phyloP scores from a whole-genome alignment of 2,888 invertebrate species.

The Cataglyphis cursor region DNA sequence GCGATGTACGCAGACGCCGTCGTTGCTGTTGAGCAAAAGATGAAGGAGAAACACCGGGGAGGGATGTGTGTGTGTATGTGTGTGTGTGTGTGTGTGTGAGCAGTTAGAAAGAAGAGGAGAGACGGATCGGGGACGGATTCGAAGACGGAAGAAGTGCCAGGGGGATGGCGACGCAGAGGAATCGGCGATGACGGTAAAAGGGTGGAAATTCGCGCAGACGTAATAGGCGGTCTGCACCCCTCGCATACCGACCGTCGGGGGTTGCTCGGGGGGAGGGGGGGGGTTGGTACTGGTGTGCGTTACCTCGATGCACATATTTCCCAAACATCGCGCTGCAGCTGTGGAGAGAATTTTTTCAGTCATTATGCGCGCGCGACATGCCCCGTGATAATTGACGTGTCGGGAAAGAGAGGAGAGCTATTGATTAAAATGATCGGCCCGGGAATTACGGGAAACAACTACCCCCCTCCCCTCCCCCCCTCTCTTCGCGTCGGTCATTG shows the following conservation, averaged over 20 bases:
- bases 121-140: conserved; percentile 1
- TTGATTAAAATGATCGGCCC: conserved; percentile 50
- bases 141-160: conserved; percentile 24
- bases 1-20: conserved; percentile 66
- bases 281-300: conserved; percentile 26
- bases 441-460: conserved; percentile 20
- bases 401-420: conserved; percentile 9
- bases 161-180: conserved; percentile 17
- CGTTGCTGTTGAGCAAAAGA: background rate
- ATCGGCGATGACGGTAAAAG: conserved; percentile 17
- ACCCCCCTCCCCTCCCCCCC: too few species aligned
- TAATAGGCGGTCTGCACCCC: conserved; percentile 23
- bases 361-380: conserved; percentile 52
- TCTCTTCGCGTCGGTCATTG: conserved; percentile 15
- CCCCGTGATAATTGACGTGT: conserved; percentile 34
- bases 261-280: background rate
- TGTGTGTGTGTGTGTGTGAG: conserved; percentile 14
- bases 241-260: conserved; percentile 16
- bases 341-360: conserved; percentile 40
- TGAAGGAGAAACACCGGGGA: conserved; percentile 25
- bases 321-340: conserved; percentile 38
- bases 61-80: conserved; percentile 16
- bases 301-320: conserved; percentile 42
- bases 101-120: conserved; percentile 25
- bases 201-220: conserved; percentile 54